Evolutionary conservation across 2,113 vertebrate species (phyloP), one percentile per base, ranked within the genome.

Genomic region (Sarotherodon lohbergeri): DNA sequence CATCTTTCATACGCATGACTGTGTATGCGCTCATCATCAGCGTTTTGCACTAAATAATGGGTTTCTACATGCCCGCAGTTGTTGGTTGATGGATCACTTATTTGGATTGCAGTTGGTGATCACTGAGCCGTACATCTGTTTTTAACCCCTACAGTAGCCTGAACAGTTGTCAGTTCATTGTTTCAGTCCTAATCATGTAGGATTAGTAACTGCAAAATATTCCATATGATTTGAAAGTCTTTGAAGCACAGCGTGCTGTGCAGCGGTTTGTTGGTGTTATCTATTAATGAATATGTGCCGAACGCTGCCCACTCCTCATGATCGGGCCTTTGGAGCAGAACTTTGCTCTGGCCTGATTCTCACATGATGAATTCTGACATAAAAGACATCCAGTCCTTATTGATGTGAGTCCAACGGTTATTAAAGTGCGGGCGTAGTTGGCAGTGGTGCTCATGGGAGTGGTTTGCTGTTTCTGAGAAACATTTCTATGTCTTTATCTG

Each of bases 61-160:
- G 54, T 68, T 39, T 22, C 39, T 39, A 63, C 29, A 55, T 29
- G 46, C 14, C 27, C n/a, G 12, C 34, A 46, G 19, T 27, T 29
- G 76, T 39, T 90, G 68, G 66, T 24, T 66, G 29, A 56, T 36
- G 55, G 41, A 85, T 32, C 41, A 61, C 54, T 85, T 7, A 50
- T 82, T 11, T 63, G n/a, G 17, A 82, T 46, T 84, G 43, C 39
- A 43, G 12, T 39, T 12, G 50, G 81, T 34, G 43, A 81, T 73
- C 14, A 22, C 54, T 76, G 54, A 84, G 13, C 16, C 3, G 1
- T 22, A 14, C 11, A 11, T 34, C 57, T 80, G 68, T 80, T 24
- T 86, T 54, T 85, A 34, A 55, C 24, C 17, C 24, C 27, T 59
- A 46, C 32, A 34, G 71, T 7, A 76, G 24, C 6, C 71, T 19